Evolutionary conservation across 2,113 vertebrate genomes (phyloP).

Genomic region (Forbesichthys papilliferus): DNA sequence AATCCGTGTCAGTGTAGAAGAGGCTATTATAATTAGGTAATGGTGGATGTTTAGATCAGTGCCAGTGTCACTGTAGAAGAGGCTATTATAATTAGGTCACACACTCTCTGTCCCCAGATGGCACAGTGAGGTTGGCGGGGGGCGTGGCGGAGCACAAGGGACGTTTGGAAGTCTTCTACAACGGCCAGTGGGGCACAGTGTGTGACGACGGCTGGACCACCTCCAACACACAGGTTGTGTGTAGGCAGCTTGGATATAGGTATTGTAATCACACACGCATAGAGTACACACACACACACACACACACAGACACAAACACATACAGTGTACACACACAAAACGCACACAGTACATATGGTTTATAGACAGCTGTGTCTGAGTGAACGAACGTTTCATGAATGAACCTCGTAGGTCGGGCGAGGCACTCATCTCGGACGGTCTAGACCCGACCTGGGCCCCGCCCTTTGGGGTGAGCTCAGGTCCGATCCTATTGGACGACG

Average conservation of each 20-base stretch:
- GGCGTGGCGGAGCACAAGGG: constrained; percentile 82
- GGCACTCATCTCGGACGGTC: constrained; percentile 59
- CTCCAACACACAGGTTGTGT: constrained; percentile 86
- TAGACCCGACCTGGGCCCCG: constrained; percentile 38
- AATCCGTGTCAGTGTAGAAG: background rate
- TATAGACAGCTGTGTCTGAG: background rate
- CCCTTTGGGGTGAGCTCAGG: constrained; percentile 72
- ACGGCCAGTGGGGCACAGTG: constrained; percentile 89
- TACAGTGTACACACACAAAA: background rate
- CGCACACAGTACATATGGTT: background rate
- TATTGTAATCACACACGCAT: constrained; percentile 44
- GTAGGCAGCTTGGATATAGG: constrained; percentile 93
- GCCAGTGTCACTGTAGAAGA: background rate
- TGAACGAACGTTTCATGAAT: background rate
- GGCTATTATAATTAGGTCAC: background rate
- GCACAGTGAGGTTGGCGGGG: constrained; percentile 80
- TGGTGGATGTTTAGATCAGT: too few relatives aligned
- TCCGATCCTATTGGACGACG: constrained; percentile 88
- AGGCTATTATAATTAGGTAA: background rate
- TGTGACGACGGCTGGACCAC: constrained; percentile 93
- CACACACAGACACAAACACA: background rate
- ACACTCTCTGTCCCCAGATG: constrained; percentile 74
- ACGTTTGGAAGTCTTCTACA: constrained; percentile 85
- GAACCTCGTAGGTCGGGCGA: constrained; percentile 74
- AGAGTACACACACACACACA: background rate